Percentiles rank a stretch among this genome's conserved stretches.
These are phyloP conservation scores for Taenaris catops DNA, from an alignment of 2,888 invertebrate species.

Conservation along the genomic window DNA sequence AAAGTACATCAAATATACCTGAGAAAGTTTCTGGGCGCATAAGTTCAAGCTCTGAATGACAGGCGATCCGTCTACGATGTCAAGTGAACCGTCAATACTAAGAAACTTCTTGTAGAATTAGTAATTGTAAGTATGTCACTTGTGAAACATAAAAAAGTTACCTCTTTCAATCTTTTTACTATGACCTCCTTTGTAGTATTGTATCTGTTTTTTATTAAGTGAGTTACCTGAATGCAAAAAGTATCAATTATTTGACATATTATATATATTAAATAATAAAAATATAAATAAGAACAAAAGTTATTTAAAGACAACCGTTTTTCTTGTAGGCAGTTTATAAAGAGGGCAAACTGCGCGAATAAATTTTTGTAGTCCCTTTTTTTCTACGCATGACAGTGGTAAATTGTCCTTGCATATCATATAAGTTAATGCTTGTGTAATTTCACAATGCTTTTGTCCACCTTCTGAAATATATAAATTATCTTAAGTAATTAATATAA, in stretches of 20 bases:
- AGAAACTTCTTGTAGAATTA: conserved; percentile 25
- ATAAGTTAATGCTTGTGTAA: conserved; percentile 16
- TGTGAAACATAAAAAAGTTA: conserved; percentile 18
- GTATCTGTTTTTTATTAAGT: conserved; percentile 12
- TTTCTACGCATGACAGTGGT: conserved; percentile 23
- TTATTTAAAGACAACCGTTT: conserved; percentile 1
- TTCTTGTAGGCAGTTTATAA: conserved; percentile 20
- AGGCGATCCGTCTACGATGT: conserved; percentile 18
- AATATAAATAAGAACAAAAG: conserved; percentile 8
- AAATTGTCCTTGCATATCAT: conserved; percentile 22
- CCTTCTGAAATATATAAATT: conserved; percentile 3
- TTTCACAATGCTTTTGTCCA: conserved; percentile 13
- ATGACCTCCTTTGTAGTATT: conserved; percentile 20
- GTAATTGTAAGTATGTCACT: conserved; percentile 25
- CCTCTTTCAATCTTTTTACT: conserved; percentile 22
- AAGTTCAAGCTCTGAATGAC: conserved; percentile 18
- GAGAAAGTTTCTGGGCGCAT: conserved; percentile 23
- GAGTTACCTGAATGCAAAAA: conserved; percentile 13
- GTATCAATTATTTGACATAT: conserved; percentile 6
- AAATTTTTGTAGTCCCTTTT: conserved; percentile 22
- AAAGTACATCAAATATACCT: conserved; percentile 25
- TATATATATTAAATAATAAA: conserved; percentile 8
- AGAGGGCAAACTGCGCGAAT: conserved; percentile 17
- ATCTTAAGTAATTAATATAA: conserved; percentile 4
- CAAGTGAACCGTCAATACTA: conserved; percentile 24